phyloP scores from a whole-genome alignment of 2,113 vertebrate species.

The Ammodytes dubius region DNA sequence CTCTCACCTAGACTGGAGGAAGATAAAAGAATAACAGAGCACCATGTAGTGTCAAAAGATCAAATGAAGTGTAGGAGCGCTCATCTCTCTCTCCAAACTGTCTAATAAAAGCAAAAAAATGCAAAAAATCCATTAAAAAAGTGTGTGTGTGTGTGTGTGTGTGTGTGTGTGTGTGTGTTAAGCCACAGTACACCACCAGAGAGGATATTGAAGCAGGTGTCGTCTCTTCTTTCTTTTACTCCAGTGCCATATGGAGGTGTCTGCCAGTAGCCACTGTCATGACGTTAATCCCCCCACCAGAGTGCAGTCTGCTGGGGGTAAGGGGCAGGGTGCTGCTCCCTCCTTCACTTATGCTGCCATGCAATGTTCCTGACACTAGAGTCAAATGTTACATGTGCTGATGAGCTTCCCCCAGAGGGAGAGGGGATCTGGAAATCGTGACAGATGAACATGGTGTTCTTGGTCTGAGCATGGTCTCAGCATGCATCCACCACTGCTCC shows the following conservation, averaged over 20 bases:
- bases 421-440: conserved; percentile 26
- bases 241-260: conserved; percentile 19
- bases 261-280: conserved; percentile 11
- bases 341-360: not conserved
- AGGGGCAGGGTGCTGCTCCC: conserved; percentile 28
- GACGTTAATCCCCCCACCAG: conserved; percentile 41
- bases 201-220: conserved; percentile 60
- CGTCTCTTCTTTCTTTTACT: conserved; percentile 23
- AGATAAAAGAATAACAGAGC: conserved; percentile 37
- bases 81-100: no score
- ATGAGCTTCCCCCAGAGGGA: conserved; percentile 47
- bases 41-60: conserved; percentile 21
- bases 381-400: conserved; percentile 68
- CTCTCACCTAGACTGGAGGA: conserved; percentile 22
- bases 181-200: conserved; percentile 15
- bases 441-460: conserved; percentile 41
- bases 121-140: no score
- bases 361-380: conserved; percentile 40
- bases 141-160: conserved; percentile 7
- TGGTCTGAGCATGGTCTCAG: conserved; percentile 53
- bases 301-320: conserved; percentile 5
- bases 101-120: no score
- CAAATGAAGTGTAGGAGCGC: not conserved
- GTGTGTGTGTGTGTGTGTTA: conserved; percentile 24
- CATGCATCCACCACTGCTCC: conserved; percentile 36